These are phyloP conservation scores for Acridotheres tristis DNA, from an alignment of 2,797 vertebrate genomes.

Conservation along the genomic window DNA sequence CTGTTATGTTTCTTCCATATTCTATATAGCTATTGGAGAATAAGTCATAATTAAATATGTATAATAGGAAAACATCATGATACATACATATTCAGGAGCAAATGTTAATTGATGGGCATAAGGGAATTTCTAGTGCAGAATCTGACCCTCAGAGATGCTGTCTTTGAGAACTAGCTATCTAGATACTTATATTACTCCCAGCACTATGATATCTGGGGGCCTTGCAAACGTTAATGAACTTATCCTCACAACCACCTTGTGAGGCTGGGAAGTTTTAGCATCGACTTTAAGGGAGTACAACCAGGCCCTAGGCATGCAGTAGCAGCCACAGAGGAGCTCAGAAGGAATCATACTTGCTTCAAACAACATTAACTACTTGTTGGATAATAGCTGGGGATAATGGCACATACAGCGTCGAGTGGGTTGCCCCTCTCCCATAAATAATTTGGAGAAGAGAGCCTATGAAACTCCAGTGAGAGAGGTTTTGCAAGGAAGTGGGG, in stretches of 20 bases:
- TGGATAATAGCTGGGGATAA: constrained; percentile 70
- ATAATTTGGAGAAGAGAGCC: constrained; percentile 66
- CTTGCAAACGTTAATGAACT: constrained; percentile 71
- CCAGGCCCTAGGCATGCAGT: constrained; percentile 69
- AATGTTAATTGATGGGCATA: constrained; percentile 71
- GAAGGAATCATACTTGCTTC: constrained; percentile 71
- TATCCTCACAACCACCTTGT: constrained; percentile 71
- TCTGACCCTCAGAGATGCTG: constrained; percentile 68
- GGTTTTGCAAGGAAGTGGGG: constrained; percentile 42
- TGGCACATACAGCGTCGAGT: constrained; percentile 63
- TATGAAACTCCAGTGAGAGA: constrained; percentile 55
- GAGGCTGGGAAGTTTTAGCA: constrained; percentile 70
- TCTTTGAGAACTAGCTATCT: constrained; percentile 69
- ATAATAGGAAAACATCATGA: constrained; percentile 70
- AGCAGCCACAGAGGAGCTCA: constrained; percentile 65
- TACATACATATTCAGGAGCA: constrained; percentile 70
- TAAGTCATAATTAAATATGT: constrained; percentile 64
- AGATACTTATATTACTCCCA: constrained; percentile 72
- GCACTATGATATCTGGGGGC: constrained; percentile 72
- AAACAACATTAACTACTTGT: constrained; percentile 73
- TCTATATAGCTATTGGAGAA: constrained; percentile 30
- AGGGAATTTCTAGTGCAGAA: constrained; percentile 68
- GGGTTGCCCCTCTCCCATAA: constrained; percentile 70
- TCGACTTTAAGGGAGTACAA: constrained; percentile 69
- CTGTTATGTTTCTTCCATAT: constrained; percentile 13